A percentile compares a stretch with the other conserved stretches of the same genome.
Conservation (phyloP, 2,888 invertebrate genomes). For the Eristalis tenax region DNA sequence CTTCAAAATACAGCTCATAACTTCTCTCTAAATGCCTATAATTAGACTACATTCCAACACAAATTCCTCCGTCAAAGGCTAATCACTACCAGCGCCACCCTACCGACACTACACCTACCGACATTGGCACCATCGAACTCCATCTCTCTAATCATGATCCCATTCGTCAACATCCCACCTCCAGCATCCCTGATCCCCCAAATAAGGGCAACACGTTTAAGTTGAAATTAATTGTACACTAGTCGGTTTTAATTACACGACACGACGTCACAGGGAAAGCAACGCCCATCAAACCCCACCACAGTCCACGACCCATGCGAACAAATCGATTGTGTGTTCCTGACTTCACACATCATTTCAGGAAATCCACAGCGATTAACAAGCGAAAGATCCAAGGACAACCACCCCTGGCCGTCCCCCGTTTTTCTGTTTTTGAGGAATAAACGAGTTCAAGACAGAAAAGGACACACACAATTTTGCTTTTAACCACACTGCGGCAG, state of each 20-base stretch:
- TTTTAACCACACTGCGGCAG: background rate
- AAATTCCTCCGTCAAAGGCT: background rate
- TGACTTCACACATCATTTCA: background rate
- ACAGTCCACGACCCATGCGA: background rate
- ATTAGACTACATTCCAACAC: background rate
- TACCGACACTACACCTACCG: background rate
- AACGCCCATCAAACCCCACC: background rate
- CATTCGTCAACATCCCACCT: background rate
- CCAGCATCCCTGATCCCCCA: background rate
- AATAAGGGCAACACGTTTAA: slow-evolving; percentile 4
- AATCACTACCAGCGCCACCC: background rate
- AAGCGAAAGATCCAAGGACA: background rate
- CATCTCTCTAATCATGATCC: background rate
- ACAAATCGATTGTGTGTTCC: background rate
- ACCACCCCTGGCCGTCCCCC: background rate
- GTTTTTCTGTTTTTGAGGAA: background rate
- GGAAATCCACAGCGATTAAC: background rate
- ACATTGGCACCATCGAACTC: background rate
- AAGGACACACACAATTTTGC: background rate
- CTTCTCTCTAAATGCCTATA: background rate
- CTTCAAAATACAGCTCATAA: background rate
- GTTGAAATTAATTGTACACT: slow-evolving; percentile 34
- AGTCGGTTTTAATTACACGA: slow-evolving; percentile 33
- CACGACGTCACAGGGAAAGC: background rate
- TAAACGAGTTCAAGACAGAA: background rate